These are phyloP conservation scores for Maylandia zebra DNA, from an alignment of 2,113 vertebrate species.

Conservation along the genomic window DNA sequence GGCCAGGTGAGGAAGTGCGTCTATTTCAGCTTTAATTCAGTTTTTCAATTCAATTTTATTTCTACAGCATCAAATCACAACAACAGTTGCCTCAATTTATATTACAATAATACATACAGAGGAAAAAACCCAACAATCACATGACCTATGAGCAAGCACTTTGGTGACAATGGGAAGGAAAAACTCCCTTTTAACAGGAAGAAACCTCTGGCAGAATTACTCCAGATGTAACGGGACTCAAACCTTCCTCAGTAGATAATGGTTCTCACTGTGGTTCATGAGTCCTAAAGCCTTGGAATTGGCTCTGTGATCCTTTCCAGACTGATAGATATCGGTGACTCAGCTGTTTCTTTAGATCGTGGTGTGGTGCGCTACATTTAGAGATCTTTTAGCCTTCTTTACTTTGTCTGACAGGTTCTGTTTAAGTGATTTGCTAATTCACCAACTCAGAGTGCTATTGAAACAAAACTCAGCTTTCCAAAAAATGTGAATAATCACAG, in stretches of 20 bases:
- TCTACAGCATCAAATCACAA: not conserved
- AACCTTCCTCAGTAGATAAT: not conserved
- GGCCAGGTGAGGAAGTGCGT: not conserved
- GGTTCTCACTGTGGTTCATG: not conserved
- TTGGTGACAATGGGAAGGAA: not conserved
- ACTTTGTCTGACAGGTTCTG: not conserved
- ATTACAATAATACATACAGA: not conserved
- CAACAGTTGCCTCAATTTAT: not conserved
- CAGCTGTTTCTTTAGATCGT: not conserved
- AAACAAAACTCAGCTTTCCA: not conserved
- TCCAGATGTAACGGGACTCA: not conserved
- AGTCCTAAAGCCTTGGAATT: not conserved
- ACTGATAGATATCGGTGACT: not conserved
- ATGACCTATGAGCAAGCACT: not conserved
- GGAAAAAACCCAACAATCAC: not conserved
- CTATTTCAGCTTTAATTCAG: not conserved
- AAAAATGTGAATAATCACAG: not conserved
- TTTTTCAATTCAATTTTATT: not conserved
- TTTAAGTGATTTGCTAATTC: not conserved
- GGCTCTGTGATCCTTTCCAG: not conserved
- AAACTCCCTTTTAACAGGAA: not conserved
- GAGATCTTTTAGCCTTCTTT: not conserved
- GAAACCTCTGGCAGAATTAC: not conserved
- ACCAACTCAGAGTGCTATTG: not conserved
- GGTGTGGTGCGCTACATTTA: not conserved